Conservation (phyloP, 1,140 invertebrate species). For the Mya arenaria region DNA sequence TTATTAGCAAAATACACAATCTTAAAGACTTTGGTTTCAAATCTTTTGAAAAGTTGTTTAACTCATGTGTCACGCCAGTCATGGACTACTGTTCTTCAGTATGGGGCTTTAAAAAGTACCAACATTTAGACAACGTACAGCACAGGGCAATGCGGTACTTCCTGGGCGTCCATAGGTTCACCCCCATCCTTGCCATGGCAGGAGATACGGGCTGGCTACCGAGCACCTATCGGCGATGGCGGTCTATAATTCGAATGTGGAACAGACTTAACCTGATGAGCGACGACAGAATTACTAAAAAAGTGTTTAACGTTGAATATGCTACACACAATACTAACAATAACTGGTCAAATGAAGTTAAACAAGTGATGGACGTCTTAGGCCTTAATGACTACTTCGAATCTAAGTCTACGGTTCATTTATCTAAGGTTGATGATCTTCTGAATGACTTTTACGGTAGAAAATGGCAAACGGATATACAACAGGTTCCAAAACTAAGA, state of each 20-base stretch:
- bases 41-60: background rate
- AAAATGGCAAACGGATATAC: no score
- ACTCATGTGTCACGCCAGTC: conserved; percentile 2
- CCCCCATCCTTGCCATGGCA: background rate
- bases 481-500: no score
- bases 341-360: background rate
- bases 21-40: conserved; percentile 28
- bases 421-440: background rate
- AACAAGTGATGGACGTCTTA: background rate
- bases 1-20: conserved; percentile 18
- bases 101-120: conserved; percentile 10
- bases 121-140: conserved; percentile 10
- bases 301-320: conserved; percentile 3
- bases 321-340: background rate
- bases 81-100: conserved; percentile 3
- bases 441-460: no score
- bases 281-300: background rate
- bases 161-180: background rate
- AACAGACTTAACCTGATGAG: background rate
- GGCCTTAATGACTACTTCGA: background rate
- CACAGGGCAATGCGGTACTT: conserved; percentile 9
- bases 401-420: background rate
- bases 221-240: background rate
- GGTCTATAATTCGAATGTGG: background rate
- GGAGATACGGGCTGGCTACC: conserved; percentile 21